Percentiles rank a stretch among this genome's conserved stretches.
These are phyloP conservation scores for Danio jaintianensis DNA, from an alignment of 2,797 vertebrate genomes.

Conservation along the genomic window DNA sequence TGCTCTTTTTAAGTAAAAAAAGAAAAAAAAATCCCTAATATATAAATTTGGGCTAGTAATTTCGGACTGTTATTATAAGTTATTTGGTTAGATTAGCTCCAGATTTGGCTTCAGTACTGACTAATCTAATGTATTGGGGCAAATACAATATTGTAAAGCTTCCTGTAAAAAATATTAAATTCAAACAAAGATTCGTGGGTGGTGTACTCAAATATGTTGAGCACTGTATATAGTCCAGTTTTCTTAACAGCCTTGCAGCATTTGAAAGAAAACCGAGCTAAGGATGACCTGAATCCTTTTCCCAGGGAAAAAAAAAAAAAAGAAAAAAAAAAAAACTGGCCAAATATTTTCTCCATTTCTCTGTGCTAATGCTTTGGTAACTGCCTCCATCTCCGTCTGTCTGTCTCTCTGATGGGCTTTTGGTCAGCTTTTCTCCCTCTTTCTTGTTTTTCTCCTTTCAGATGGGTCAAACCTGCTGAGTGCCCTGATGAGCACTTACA, in stretches of 20 bases:
- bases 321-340: background rate
- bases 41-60: too few species aligned
- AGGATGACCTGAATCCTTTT: background rate
- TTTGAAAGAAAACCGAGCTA: background rate
- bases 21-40: too few species aligned
- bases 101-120: too few species aligned
- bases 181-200: too few species aligned
- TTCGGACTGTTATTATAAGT: too few species aligned
- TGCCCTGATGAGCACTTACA: background rate
- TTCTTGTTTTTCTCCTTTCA: background rate
- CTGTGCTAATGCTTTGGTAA: slow-evolving; percentile 19
- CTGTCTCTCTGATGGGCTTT: slow-evolving; percentile 2
- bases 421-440: background rate
- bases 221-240: too few species aligned
- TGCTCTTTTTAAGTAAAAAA: too few species aligned
- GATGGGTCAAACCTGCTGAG: background rate
- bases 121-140: too few species aligned
- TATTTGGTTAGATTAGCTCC: too few species aligned
- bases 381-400: background rate
- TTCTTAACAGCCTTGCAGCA: background rate
- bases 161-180: too few species aligned
- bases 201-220: too few species aligned
- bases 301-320: background rate
- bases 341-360: slow-evolving; percentile 2
- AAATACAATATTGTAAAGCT: too few species aligned